phyloP scores from a whole-genome alignment of 2,797 vertebrate species.

The Stomatorhinus walkeri region DNA sequence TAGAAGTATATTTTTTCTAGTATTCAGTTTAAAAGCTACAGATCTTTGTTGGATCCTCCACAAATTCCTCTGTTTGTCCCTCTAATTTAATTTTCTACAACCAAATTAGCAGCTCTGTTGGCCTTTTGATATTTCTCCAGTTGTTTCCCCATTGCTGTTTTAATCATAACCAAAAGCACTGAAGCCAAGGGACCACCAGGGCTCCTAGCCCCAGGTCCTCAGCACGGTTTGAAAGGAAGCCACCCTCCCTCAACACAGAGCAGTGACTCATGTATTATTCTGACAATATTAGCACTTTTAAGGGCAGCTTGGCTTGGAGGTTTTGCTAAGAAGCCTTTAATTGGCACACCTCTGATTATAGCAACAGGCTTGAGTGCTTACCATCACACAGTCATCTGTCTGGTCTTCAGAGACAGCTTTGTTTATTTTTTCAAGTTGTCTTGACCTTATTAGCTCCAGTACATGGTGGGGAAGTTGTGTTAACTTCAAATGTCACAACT shows the following conservation, averaged over 20 bases:
- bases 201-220: neutral
- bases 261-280: slow-evolving; percentile 21
- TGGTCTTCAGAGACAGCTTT: neutral
- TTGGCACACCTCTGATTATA: slow-evolving; percentile 16
- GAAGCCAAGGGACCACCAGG: neutral
- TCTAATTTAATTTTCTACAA: slow-evolving; percentile 21
- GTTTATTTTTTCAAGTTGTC: neutral
- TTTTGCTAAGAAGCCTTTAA: slow-evolving; percentile 15
- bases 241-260: slow-evolving; percentile 7
- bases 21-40: neutral
- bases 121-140: slow-evolving; percentile 14
- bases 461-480: neutral
- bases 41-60: neutral
- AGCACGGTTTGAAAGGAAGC: neutral
- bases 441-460: neutral
- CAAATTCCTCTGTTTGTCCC: neutral
- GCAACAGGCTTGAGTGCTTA: neutral
- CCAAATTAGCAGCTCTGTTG: slow-evolving; percentile 17
- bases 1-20: neutral
- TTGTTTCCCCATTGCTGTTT: slow-evolving; percentile 13
- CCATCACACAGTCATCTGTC: neutral
- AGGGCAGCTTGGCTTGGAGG: neutral
- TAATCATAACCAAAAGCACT: slow-evolving; percentile 15
- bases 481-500: neutral
- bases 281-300: slow-evolving; percentile 10